phyloP scores from a whole-genome alignment of 1,140 invertebrate species.

The Cydia amplana region DNA sequence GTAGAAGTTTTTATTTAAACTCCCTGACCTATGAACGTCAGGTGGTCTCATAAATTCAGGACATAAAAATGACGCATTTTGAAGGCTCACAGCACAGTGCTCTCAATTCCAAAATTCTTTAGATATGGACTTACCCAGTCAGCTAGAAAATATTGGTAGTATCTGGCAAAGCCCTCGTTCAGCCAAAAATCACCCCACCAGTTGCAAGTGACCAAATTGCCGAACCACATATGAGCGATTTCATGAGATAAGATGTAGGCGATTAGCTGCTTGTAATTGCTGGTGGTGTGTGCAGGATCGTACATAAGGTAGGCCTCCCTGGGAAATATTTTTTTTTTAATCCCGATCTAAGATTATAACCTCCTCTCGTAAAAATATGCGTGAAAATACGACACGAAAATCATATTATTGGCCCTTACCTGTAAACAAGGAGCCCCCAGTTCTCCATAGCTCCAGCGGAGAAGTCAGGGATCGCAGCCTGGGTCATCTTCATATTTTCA shows the following conservation, averaged over 20 bases:
- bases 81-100: too few relatives aligned
- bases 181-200: constrained; percentile 87
- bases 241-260: constrained; percentile 83
- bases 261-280: constrained; percentile 77
- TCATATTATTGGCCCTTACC: constrained; percentile 49
- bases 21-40: too few relatives aligned
- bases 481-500: constrained; percentile 82
- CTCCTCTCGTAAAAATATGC: too few relatives aligned
- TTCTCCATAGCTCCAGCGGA: constrained; percentile 84
- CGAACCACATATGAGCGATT: constrained; percentile 85
- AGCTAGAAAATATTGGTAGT: constrained; percentile 83
- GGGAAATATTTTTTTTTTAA: constrained; percentile 37
- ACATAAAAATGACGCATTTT: too few relatives aligned
- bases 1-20: too few relatives aligned
- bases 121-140: constrained; percentile 56
- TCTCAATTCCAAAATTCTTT: too few relatives aligned
- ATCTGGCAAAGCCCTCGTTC: constrained; percentile 86
- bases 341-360: too few relatives aligned
- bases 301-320: constrained; percentile 83
- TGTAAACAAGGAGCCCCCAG: constrained; percentile 65
- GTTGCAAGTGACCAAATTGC: constrained; percentile 84
- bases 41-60: too few relatives aligned
- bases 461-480: constrained; percentile 90
- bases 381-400: neutral
- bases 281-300: constrained; percentile 72